These are phyloP conservation scores for Drosophila tanythrix DNA, from an alignment of 2,888 invertebrate genomes.

Conservation along the genomic window DNA sequence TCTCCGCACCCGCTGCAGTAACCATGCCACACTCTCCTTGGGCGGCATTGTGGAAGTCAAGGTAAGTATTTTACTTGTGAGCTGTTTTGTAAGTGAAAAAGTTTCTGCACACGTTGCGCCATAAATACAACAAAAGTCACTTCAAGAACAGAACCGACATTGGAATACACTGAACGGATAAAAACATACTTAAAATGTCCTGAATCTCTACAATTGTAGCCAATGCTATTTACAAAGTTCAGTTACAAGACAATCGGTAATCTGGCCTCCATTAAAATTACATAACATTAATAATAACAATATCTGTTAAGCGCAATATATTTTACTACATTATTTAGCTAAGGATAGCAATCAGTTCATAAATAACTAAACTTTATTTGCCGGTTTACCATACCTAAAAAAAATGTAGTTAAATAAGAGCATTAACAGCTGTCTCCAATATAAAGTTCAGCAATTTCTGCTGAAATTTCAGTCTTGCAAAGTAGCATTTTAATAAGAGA, in stretches of 20 bases:
- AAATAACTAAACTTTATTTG: neutral
- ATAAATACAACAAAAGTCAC: constrained; percentile 48
- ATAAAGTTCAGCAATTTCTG: constrained; percentile 49
- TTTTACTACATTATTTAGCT: neutral
- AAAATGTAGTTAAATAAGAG: neutral
- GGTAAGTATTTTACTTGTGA: constrained; percentile 68
- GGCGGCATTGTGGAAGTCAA: constrained; percentile 67
- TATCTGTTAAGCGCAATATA: neutral
- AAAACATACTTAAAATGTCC: neutral
- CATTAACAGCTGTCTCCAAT: neutral
- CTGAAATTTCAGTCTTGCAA: constrained; percentile 36
- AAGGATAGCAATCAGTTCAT: neutral
- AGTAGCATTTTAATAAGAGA: neutral
- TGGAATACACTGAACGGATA: constrained; percentile 31
- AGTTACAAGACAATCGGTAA: neutral
- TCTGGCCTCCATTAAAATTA: neutral
- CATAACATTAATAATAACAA: neutral
- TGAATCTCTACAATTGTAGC: too few species aligned
- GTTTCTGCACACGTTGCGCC: constrained; percentile 65
- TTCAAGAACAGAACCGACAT: constrained; percentile 31
- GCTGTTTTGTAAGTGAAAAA: constrained; percentile 74
- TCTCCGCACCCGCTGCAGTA: neutral
- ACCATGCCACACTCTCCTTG: constrained; percentile 27
- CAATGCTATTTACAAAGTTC: neutral
- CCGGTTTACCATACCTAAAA: neutral